phyloP scores from a whole-genome alignment of 2,113 vertebrate genomes.

The Sclerurus mexicanus region DNA sequence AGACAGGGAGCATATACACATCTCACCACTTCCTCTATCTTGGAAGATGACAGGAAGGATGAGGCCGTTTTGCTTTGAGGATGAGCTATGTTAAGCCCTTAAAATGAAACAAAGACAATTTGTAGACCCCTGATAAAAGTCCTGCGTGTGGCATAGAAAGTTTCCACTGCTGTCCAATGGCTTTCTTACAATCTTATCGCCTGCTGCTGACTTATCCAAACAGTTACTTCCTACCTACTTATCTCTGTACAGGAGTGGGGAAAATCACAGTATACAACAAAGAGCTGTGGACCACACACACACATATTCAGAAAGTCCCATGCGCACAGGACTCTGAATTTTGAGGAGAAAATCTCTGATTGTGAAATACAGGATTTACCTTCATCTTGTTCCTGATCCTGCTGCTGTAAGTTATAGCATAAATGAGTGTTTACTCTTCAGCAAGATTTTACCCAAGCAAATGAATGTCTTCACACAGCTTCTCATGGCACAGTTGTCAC shows the following conservation, averaged over 20 bases:
- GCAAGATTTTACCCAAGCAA: not conserved
- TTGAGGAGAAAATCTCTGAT: not conserved
- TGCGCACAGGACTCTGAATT: not conserved
- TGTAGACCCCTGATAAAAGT: slow-evolving; percentile 23
- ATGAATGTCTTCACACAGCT: not conserved
- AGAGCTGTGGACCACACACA: not conserved
- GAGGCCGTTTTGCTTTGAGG: slow-evolving; percentile 24
- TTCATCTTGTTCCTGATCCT: not conserved
- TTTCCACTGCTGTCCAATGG: not conserved
- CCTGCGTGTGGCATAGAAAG: not conserved
- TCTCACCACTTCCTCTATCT: slow-evolving; percentile 5
- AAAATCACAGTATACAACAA: slow-evolving; percentile 2
- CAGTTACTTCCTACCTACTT: slow-evolving; percentile 21
- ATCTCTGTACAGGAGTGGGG: not conserved
- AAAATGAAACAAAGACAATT: slow-evolving; percentile 25
- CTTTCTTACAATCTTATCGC: not conserved
- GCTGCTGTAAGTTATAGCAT: not conserved
- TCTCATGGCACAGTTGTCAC: not conserved
- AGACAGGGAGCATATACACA: not conserved
- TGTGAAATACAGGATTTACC: not conserved
- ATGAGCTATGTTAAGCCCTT: slow-evolving; percentile 30
- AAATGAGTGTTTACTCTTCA: not conserved
- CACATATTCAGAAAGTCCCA: not conserved
- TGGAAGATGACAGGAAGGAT: slow-evolving; percentile 36
- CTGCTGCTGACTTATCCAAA: slow-evolving; percentile 13